Percentiles rank a stretch among this genome's conserved stretches.
phyloP scores from a whole-genome alignment of 2,888 invertebrate species.

The Autographa gamma region DNA sequence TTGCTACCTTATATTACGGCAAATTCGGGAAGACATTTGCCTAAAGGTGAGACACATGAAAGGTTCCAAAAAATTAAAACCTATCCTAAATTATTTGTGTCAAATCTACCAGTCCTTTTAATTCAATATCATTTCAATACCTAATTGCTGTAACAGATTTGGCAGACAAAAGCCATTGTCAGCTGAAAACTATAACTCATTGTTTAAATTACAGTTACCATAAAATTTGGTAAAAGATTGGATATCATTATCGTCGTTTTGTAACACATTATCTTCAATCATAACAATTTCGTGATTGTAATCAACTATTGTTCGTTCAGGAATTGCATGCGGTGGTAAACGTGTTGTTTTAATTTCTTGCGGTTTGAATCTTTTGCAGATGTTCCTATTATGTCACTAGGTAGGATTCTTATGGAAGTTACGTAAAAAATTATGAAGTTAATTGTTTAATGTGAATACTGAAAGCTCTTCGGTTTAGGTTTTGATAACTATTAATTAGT shows the following conservation, averaged over 20 bases:
- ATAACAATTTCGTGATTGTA: constrained; percentile 42
- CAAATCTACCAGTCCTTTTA: too few species aligned
- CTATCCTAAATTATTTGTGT: too few species aligned
- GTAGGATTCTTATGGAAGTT: background rate
- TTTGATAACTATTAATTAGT: background rate
- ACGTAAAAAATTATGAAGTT: too few species aligned
- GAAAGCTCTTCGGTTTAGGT: background rate
- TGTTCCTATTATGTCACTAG: background rate
- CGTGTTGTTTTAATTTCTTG: constrained; percentile 38
- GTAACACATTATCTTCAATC: constrained; percentile 27
- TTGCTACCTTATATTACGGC: too few species aligned
- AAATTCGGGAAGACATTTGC: too few species aligned
- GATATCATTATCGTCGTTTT: constrained; percentile 13
- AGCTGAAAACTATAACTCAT: background rate
- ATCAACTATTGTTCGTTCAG: constrained; percentile 41
- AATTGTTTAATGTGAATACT: too few species aligned
- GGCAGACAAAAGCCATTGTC: background rate
- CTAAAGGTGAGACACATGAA: too few species aligned
- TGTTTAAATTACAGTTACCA: constrained; percentile 5
- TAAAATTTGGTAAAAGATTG: constrained; percentile 19
- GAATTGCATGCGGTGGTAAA: constrained; percentile 35
- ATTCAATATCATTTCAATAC: background rate
- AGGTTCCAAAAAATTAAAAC: too few species aligned
- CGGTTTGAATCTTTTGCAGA: constrained; percentile 16
- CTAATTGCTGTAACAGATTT: background rate